These are phyloP conservation scores for Nomada fucata DNA, from an alignment of 2,888 invertebrate genomes.

Conservation along the genomic window DNA sequence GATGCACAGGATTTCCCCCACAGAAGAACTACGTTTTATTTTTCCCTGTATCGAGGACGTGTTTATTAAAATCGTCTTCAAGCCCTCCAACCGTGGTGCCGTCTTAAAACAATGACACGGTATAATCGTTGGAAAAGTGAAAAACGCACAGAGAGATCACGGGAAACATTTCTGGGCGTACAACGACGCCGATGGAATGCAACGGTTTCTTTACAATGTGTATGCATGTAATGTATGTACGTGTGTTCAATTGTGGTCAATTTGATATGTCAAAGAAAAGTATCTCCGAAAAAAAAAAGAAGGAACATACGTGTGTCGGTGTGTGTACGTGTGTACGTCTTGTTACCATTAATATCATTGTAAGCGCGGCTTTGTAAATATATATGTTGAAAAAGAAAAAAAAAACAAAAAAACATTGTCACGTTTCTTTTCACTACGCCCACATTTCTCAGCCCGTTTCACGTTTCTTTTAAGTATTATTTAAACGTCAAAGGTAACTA, in stretches of 20 bases:
- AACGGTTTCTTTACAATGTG: slow-evolving; percentile 74
- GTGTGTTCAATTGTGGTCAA: slow-evolving; percentile 67
- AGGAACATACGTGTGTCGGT: slow-evolving; percentile 33
- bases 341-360: slow-evolving; percentile 63
- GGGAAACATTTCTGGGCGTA: slow-evolving; percentile 71
- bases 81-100: background rate
- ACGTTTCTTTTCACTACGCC: slow-evolving; percentile 39
- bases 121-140: slow-evolving; percentile 38
- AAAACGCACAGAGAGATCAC: slow-evolving; percentile 72
- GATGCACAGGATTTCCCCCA: slow-evolving; percentile 14
- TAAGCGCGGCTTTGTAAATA: slow-evolving; percentile 58
- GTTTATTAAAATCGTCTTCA: slow-evolving; percentile 16
- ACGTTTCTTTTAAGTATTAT: slow-evolving; percentile 57
- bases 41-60: slow-evolving; percentile 12
- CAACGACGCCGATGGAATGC: slow-evolving; percentile 78
- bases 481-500: slow-evolving; percentile 72
- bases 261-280: slow-evolving; percentile 81
- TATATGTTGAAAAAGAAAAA: slow-evolving; percentile 39
- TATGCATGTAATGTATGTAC: slow-evolving; percentile 25
- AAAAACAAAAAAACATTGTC: slow-evolving; percentile 41
- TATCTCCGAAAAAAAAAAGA: slow-evolving; percentile 72
- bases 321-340: background rate
- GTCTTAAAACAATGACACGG: background rate
- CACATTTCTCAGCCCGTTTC: slow-evolving; percentile 31
- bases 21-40: slow-evolving; percentile 14